phyloP scores from a whole-genome alignment of 2,113 vertebrate species.

The Aythya baeri region DNA sequence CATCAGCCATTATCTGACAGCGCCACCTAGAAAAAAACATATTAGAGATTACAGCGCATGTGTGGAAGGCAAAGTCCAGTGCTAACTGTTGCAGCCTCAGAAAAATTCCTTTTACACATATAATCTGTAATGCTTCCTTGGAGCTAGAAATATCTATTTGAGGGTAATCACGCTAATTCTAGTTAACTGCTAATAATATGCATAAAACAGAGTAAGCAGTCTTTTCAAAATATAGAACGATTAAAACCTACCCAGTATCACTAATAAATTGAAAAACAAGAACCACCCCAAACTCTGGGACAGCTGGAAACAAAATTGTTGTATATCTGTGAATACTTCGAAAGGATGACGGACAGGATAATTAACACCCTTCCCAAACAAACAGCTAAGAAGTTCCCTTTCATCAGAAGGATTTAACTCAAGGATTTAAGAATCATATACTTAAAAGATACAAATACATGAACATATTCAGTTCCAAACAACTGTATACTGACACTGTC shows the following conservation, averaged over 20 bases:
- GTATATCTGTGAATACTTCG: background rate
- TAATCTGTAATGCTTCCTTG: conserved; percentile 28
- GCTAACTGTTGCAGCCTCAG: conserved; percentile 78
- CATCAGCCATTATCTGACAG: conserved; percentile 95
- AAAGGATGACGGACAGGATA: background rate
- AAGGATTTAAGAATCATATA: background rate
- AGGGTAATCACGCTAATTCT: background rate
- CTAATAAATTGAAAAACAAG: background rate
- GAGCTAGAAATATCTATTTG: background rate
- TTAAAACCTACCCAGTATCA: conserved; percentile 17
- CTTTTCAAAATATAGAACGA: background rate
- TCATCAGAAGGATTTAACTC: background rate
- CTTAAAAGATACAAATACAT: background rate
- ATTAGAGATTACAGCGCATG: conserved; percentile 99
- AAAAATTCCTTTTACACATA: conserved; percentile 51
- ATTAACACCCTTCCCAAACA: conserved; percentile 55
- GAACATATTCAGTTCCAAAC: background rate
- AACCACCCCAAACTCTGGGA: conserved; percentile 50
- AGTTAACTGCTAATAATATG: conserved; percentile 1
- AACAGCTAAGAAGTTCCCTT: background rate
- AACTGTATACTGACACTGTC: background rate
- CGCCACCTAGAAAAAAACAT: conserved; percentile 98
- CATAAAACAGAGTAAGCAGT: background rate
- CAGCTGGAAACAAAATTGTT: conserved; percentile 19
- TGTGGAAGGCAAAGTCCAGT: conserved; percentile 92